Conservation (phyloP, 2,797 vertebrate genomes). For the Ctenochaetus hawaiiensis region DNA sequence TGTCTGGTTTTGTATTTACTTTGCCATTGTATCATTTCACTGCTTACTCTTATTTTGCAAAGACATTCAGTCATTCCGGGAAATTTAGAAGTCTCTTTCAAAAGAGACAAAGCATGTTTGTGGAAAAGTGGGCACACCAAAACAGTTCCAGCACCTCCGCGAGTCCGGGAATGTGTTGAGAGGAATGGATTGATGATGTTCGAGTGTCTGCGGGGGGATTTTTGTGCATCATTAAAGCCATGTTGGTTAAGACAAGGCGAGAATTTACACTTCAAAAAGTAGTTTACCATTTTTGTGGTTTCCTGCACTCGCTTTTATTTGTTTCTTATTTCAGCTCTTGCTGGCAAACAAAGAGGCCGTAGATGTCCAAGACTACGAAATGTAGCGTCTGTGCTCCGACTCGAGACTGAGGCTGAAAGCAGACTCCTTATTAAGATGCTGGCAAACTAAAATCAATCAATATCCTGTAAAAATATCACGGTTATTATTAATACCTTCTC, state of each 20-base stretch:
- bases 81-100: neutral
- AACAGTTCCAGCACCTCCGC: slow-evolving; percentile 21
- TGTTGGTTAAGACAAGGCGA: slow-evolving; percentile 24
- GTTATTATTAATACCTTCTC: slow-evolving; percentile 9
- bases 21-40: neutral
- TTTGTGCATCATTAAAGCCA: slow-evolving; percentile 52
- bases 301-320: slow-evolving; percentile 65
- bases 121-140: slow-evolving; percentile 6
- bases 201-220: slow-evolving; percentile 29
- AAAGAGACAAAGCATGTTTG: neutral
- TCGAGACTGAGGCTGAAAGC: neutral
- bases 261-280: slow-evolving; percentile 48
- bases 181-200: slow-evolving; percentile 34
- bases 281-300: slow-evolving; percentile 73
- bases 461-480: neutral
- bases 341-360: slow-evolving; percentile 36
- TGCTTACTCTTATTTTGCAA: neutral
- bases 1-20: neutral
- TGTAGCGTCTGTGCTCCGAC: slow-evolving; percentile 5
- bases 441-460: slow-evolving; percentile 28
- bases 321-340: slow-evolving; percentile 60
- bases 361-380: slow-evolving; percentile 37
- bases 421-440: slow-evolving; percentile 18
- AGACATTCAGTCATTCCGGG: neutral
- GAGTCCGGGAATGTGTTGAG: slow-evolving; percentile 39